Percentiles rank a stretch among this genome's conserved stretches.
Conservation (phyloP, 2,888 invertebrate species). For the Cataglyphis albicans region DNA sequence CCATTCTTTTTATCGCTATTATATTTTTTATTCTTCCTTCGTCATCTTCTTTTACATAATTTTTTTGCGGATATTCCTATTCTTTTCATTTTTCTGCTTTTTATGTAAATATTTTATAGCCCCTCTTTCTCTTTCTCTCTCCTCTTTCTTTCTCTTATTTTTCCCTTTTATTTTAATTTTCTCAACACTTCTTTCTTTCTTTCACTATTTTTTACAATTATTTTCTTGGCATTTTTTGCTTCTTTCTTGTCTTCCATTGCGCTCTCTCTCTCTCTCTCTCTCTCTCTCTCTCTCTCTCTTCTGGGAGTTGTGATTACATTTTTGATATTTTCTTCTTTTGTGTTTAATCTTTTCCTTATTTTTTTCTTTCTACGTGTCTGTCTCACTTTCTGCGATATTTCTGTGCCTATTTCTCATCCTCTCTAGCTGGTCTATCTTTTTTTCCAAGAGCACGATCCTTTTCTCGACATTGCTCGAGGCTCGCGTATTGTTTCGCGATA, state of each 20-base stretch:
- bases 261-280: too few relatives aligned
- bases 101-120: neutral
- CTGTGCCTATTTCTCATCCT: conserved; percentile 44
- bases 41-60: conserved; percentile 13
- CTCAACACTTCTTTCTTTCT: conserved; percentile 31
- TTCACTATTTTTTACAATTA: neutral
- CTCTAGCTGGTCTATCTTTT: conserved; percentile 46
- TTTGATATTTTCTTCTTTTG: neutral
- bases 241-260: neutral
- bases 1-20: neutral
- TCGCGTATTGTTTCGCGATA: conserved; percentile 79
- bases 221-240: neutral
- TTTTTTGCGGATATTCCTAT: conserved; percentile 15
- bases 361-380: conserved; percentile 1
- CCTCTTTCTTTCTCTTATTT: neutral
- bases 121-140: neutral
- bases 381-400: conserved; percentile 20
- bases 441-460: conserved; percentile 58
- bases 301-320: neutral
- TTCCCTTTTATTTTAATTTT: neutral
- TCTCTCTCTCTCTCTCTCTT: neutral
- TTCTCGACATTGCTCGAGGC: conserved; percentile 77
- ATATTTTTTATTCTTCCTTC: neutral
- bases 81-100: neutral
- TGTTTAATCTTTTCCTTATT: conserved; percentile 27